These are phyloP conservation scores for Todus mexicanus DNA, from an alignment of 2,797 vertebrate genomes.

Conservation along the genomic window DNA sequence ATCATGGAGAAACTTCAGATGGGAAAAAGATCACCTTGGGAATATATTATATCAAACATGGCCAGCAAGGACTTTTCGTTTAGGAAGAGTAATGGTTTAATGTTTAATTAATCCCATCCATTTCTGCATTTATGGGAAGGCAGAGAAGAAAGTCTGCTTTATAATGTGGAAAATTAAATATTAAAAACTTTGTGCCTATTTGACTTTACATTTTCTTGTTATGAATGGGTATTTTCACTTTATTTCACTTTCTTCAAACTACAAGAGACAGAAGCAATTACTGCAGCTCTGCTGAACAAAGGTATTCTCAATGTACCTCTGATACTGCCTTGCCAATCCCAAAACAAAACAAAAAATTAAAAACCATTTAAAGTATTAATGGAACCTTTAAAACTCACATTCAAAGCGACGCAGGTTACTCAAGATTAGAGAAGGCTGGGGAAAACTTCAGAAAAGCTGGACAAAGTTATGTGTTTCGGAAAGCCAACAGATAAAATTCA, in stretches of 20 bases:
- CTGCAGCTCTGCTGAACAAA: conserved; percentile 59
- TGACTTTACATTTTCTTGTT: conserved; percentile 78
- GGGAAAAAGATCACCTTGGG: conserved; percentile 69
- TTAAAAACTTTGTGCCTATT: conserved; percentile 77
- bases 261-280: conserved; percentile 65
- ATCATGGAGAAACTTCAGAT: conserved; percentile 2
- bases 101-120: conserved; percentile 81
- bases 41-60: conserved; percentile 69
- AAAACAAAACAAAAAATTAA: conserved; percentile 65
- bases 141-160: conserved; percentile 72
- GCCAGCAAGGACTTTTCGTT: conserved; percentile 68
- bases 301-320: conserved; percentile 39
- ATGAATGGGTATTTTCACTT: conserved; percentile 77
- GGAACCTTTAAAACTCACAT: conserved; percentile 55
- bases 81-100: conserved; percentile 77
- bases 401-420: conserved; percentile 1
- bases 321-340: conserved; percentile 47
- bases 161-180: conserved; percentile 83
- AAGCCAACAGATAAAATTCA: conserved; percentile 68
- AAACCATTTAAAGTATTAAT: conserved; percentile 44
- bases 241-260: conserved; percentile 68
- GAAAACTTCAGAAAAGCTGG: conserved; percentile 60
- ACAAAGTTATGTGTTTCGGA: conserved; percentile 63
- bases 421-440: conserved; percentile 23
- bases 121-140: conserved; percentile 77